phyloP scores from a whole-genome alignment of 2,113 vertebrate species.

The Caracal caracal region DNA sequence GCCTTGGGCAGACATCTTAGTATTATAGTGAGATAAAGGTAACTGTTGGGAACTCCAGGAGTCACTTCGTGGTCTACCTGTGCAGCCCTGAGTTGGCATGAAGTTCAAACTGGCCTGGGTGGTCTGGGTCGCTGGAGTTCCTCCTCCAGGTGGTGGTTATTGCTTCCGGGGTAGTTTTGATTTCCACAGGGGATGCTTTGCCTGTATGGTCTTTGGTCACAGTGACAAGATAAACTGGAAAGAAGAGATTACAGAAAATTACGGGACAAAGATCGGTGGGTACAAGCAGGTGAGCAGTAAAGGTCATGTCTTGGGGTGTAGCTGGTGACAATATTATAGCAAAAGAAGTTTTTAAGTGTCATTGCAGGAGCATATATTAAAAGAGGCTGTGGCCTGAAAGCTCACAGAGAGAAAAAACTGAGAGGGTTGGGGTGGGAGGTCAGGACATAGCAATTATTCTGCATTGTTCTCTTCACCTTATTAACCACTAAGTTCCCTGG shows the following conservation, averaged over 20 bases:
- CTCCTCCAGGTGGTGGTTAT: neutral
- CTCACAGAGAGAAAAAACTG: neutral
- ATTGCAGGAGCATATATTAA: neutral
- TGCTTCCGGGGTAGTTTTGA: neutral
- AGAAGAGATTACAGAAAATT: neutral
- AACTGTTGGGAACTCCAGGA: neutral
- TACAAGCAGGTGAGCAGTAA: neutral
- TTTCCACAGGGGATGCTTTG: neutral
- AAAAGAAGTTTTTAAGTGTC: neutral
- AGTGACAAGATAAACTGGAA: neutral
- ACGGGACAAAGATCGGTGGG: neutral
- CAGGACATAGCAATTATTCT: neutral
- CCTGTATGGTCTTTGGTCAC: neutral
- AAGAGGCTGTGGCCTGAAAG: neutral
- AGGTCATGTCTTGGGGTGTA: neutral
- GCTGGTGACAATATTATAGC: neutral
- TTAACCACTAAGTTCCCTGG: neutral
- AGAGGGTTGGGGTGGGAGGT: too few relatives aligned
- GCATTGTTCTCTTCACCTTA: neutral
- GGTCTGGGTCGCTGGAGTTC: neutral
- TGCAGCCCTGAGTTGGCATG: rapidly evolving
- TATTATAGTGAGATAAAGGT: neutral
- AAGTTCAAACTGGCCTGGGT: neutral
- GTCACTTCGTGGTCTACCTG: neutral
- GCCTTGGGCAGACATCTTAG: neutral